phyloP scores from a whole-genome alignment of 2,888 invertebrate species.

The Ashinkailepas kermadecensis region DNA sequence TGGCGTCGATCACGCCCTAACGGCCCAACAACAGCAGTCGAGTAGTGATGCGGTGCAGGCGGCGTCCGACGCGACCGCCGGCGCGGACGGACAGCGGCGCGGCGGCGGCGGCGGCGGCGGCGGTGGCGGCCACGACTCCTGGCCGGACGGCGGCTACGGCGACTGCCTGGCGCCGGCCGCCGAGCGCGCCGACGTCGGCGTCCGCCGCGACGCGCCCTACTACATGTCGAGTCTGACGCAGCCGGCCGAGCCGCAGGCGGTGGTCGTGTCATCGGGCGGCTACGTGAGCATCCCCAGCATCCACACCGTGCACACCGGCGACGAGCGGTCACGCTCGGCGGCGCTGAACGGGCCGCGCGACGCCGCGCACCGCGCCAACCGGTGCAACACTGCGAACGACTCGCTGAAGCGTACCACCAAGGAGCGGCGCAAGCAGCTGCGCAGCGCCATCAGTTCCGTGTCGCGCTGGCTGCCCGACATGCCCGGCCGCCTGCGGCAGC shows the following conservation, averaged over 20 bases:
- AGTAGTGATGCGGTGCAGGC: background rate
- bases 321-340: conserved; percentile 26
- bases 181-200: background rate
- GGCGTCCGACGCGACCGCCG: background rate
- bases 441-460: conserved; percentile 57
- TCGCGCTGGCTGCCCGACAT: conserved; percentile 65
- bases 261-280: conserved; percentile 23
- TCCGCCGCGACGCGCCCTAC: background rate
- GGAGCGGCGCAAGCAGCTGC: conserved; percentile 72
- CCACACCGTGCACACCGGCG: conserved; percentile 22
- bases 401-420: conserved; percentile 69
- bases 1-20: background rate
- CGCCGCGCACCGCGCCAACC: conserved; percentile 2
- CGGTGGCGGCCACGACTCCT: background rate
- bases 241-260: conserved; percentile 23
- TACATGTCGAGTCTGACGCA: conserved; percentile 15
- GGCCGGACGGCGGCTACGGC: background rate
- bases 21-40: background rate
- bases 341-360: conserved; percentile 27
- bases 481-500: conserved; percentile 44
- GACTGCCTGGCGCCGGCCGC: background rate
- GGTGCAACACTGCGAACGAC: background rate
- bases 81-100: background rate
- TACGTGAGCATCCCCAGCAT: conserved; percentile 26
- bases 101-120: background rate